Percentiles rank a stretch among this genome's conserved stretches.
Evolutionary conservation across 2,888 invertebrate genomes (phyloP).

Genomic region (Pachliopta kotzebuea): DNA sequence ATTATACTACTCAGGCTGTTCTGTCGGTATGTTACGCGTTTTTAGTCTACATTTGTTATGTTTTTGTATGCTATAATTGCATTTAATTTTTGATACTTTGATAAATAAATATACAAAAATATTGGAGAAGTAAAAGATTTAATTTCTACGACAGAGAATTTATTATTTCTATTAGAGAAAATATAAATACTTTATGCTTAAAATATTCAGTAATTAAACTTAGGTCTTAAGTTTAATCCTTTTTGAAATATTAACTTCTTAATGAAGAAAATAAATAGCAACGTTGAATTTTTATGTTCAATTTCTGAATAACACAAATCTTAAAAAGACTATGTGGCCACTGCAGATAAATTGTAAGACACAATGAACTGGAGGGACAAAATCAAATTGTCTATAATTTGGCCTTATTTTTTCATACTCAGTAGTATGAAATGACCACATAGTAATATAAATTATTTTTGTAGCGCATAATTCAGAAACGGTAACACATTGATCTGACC

Average conservation of each 20-base stretch:
- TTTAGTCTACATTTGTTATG: background rate
- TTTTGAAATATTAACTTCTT: background rate
- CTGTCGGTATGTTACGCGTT: background rate
- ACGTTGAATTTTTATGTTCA: background rate
- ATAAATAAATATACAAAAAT: no score
- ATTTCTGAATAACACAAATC: background rate
- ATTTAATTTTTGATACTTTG: no score
- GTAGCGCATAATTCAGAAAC: slow-evolving; percentile 9
- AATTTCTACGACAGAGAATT: no score
- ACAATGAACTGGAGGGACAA: slow-evolving; percentile 2
- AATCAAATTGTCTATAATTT: slow-evolving; percentile 18
- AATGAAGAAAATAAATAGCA: background rate
- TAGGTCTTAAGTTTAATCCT: no score
- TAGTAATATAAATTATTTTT: slow-evolving; percentile 21
- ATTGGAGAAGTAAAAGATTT: no score
- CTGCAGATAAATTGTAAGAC: background rate
- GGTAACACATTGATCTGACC: slow-evolving; percentile 12
- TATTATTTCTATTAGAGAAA: no score
- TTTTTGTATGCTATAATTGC: background rate
- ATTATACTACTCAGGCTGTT: slow-evolving; percentile 29
- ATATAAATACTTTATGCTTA: no score
- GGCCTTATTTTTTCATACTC: slow-evolving; percentile 14
- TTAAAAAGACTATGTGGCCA: background rate
- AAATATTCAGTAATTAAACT: no score
- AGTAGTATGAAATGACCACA: slow-evolving; percentile 7